Conservation (phyloP, 2,797 vertebrate species). For the Sebastes aleutianus region DNA sequence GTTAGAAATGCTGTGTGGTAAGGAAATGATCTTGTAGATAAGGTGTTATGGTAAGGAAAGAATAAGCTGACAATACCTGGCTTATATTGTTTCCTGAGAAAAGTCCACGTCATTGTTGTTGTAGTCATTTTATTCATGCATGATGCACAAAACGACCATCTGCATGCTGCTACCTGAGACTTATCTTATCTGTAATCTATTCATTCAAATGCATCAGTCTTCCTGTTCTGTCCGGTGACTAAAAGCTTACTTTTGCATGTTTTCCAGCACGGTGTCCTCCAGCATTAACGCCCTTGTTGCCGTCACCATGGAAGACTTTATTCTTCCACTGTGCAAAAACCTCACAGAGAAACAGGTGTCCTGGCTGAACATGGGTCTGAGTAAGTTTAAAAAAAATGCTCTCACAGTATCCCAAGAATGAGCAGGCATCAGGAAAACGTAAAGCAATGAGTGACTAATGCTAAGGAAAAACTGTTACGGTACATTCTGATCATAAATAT, state of each 20-base stretch:
- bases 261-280: constrained; percentile 86
- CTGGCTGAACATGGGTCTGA: constrained; percentile 87
- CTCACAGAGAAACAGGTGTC: constrained; percentile 73
- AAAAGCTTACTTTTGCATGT: constrained; percentile 14
- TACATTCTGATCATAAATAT: not conserved
- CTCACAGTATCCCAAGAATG: not conserved
- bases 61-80: not conserved
- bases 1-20: not conserved
- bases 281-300: constrained; percentile 89
- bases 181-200: not conserved
- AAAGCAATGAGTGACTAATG: not conserved
- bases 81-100: not conserved
- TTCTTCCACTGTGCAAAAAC: constrained; percentile 72
- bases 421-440: not conserved
- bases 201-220: not conserved
- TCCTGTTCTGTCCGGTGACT: not conserved
- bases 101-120: not conserved
- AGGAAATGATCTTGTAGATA: not conserved
- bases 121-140: not conserved
- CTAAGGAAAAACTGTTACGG: not conserved
- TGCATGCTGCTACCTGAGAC: not conserved
- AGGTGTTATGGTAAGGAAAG: not conserved
- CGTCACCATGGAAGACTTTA: constrained; percentile 85
- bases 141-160: not conserved
- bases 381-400: constrained; percentile 70